These are phyloP conservation scores for Hydrochoerus hydrochaeris DNA, from an alignment of 2,113 vertebrate species.

Conservation along the genomic window DNA sequence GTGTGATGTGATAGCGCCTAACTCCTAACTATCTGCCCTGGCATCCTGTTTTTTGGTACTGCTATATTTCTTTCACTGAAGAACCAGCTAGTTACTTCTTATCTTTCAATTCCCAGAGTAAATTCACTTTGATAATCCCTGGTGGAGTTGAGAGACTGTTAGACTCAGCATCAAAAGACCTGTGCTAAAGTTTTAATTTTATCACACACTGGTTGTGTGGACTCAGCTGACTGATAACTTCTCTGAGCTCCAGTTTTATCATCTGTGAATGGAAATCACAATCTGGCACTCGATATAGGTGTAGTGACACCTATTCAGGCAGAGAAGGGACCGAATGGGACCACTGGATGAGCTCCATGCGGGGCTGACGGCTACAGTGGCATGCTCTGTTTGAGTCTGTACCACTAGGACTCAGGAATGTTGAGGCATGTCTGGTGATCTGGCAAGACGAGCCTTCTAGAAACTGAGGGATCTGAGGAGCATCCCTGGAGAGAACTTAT, in stretches of 20 bases:
- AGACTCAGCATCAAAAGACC: not conserved
- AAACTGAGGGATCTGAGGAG: not conserved
- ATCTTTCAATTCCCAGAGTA: not conserved
- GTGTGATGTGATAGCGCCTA: not conserved
- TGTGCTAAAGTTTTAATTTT: not conserved
- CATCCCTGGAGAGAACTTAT: not conserved
- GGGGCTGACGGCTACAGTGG: not conserved
- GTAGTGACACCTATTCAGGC: not conserved
- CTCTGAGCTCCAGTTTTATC: not conserved
- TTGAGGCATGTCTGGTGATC: not conserved
- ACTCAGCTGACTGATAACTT: not conserved
- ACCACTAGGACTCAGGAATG: not conserved
- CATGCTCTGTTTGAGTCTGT: not conserved
- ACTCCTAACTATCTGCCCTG: not conserved
- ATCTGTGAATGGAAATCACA: not conserved
- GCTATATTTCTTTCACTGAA: not conserved
- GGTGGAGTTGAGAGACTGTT: not conserved
- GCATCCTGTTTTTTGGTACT: not conserved
- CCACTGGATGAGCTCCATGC: not conserved
- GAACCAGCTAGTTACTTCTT: not conserved
- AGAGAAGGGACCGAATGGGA: not conserved
- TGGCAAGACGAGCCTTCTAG: not conserved
- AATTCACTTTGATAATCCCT: not conserved
- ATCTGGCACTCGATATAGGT: not conserved
- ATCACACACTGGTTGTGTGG: not conserved